Evolutionary conservation across 2,797 vertebrate genomes (phyloP), one percentile per base, ranked within the genome.

Genomic region (Lutjanus argentimaculatus): DNA sequence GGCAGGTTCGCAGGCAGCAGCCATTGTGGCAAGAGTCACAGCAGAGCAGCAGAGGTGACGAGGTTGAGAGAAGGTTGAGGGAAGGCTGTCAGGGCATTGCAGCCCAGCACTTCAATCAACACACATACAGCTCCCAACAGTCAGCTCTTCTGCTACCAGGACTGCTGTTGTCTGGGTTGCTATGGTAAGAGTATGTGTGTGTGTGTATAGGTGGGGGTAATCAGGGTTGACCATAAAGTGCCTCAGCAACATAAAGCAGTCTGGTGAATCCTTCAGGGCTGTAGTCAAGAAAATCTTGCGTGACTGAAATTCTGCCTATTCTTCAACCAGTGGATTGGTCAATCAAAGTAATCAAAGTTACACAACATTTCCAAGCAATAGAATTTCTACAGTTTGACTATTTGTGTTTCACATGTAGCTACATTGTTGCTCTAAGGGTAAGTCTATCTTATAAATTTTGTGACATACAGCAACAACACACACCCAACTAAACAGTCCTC

Each of bases 41-140:
- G 88, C 82, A 67, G 93, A 92, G 90, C 87, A 72, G 56, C 88
- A 82, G 91, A 93, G 94, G 94, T 94, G 90, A 93, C 61, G 69
- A 91, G 92, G 94, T 92, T 91, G 91, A 93, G 91, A 77, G 89
- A 91, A 89, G 91, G 92, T 91, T 91, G 92, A 94, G 88, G 91
- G 92, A 93, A 86, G 87, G 80, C 88, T 95, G 94, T 95, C 93
- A 93, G 90, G 89, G 83, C 85, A 87, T 83, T 85, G 8, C 72
- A 88, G 88, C 82, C 86, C 84, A n/a, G 62, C 79, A 83, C 90
- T 93, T 92, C 90, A 90, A 73, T 90, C 86, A 77, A 73, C 77
- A 56, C 85, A 66, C 82, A 80, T 59, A 67, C 83, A 59, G 66
- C 66, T 85, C 82, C 84, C 79, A 80, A 78, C 65, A 72, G 85